Percentiles rank a stretch among this genome's conserved stretches.
Conservation (phyloP, 1,140 invertebrate genomes). For the Fopius arisanus region DNA sequence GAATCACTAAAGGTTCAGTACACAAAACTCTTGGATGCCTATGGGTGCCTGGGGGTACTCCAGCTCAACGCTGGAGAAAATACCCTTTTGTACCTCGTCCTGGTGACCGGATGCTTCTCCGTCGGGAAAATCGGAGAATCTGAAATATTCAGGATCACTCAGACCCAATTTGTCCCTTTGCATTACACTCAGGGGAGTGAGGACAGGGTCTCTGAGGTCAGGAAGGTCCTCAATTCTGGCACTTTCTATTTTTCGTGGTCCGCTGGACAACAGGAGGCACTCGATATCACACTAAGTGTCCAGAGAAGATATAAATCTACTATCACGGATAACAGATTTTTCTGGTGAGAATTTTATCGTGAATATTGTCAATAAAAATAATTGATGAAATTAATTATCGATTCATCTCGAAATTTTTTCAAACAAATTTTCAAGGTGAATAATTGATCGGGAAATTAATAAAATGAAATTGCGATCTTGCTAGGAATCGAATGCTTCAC, state of each 20-base stretch:
- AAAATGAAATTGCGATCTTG: not conserved
- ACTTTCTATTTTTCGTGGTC: conserved; percentile 96
- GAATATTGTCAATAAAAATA: too few species aligned
- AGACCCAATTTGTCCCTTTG: conserved; percentile 88
- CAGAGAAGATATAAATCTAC: conserved; percentile 82
- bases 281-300: conserved; percentile 93
- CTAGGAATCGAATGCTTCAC: conserved; percentile 91
- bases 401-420: too few species aligned
- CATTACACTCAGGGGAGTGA: conserved; percentile 81
- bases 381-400: too few species aligned
- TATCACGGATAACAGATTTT: conserved; percentile 92
- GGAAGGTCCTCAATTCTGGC: conserved; percentile 93
- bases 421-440: too few species aligned
- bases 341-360: conserved; percentile 73
- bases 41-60: conserved; percentile 90
- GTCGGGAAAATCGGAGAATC: conserved; percentile 92
- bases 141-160: conserved; percentile 93
- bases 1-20: conserved; percentile 89
- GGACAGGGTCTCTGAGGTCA: conserved; percentile 79
- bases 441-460: too few species aligned
- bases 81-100: conserved; percentile 84
- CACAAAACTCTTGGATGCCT: conserved; percentile 88
- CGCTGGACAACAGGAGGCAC: conserved; percentile 58
- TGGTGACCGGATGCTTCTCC: conserved; percentile 94
- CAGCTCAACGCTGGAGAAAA: conserved; percentile 86